Percentiles rank a stretch among this genome's conserved stretches.
Evolutionary conservation across 2,113 vertebrate genomes (phyloP).

Genomic region (Psettodes erumei): DNA sequence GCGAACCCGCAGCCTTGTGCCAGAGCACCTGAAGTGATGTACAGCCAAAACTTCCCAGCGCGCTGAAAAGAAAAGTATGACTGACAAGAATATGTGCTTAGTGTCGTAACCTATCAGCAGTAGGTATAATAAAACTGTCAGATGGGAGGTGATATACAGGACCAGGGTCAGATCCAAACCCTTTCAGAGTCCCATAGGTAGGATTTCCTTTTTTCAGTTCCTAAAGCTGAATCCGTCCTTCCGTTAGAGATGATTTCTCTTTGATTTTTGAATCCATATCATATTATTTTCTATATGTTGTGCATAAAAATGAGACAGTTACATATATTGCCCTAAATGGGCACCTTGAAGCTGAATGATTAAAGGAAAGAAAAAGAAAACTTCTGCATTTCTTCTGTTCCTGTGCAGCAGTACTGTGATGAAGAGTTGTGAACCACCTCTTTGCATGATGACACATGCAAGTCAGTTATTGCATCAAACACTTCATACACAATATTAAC

Average conservation of each 20-base stretch:
- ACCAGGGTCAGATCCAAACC: background rate
- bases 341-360: too few relatives aligned
- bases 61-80: background rate
- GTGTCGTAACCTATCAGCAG: background rate
- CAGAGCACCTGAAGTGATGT: background rate
- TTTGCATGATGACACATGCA: too few relatives aligned
- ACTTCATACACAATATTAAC: too few relatives aligned
- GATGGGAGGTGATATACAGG: background rate
- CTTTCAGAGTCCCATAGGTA: background rate
- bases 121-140: background rate
- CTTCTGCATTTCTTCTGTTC: too few relatives aligned
- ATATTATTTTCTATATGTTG: background rate
- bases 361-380: too few relatives aligned
- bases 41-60: background rate
- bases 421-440: too few relatives aligned
- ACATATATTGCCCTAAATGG: too few relatives aligned
- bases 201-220: background rate
- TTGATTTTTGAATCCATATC: background rate
- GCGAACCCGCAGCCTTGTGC: background rate
- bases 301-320: too few relatives aligned
- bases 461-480: too few relatives aligned
- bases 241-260: background rate
- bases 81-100: background rate
- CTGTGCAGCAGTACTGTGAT: too few relatives aligned
- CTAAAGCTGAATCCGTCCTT: background rate